Conservation (phyloP, 2,113 vertebrate genomes). For the Fregata magnificens region DNA sequence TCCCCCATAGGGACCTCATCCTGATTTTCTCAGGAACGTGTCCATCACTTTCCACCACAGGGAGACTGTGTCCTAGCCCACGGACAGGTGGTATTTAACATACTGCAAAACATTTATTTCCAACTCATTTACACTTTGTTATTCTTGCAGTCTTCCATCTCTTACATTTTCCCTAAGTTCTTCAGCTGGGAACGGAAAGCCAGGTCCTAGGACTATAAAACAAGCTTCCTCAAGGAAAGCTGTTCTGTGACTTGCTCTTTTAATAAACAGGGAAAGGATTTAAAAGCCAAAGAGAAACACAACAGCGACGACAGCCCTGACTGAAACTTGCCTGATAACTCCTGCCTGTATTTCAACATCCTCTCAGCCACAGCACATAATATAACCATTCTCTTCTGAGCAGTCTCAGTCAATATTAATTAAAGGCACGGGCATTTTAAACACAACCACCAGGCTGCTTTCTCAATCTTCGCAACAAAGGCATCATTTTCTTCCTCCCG, state of each 20-base stretch:
- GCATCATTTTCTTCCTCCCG: neutral
- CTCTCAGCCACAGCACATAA: neutral
- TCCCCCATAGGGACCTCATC: accelerated
- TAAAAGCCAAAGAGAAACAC: conserved; percentile 10
- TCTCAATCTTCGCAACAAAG: conserved; percentile 21
- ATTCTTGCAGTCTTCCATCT: neutral
- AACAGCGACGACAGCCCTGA: neutral
- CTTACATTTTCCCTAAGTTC: neutral
- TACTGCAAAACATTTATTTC: neutral
- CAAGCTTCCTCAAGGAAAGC: neutral
- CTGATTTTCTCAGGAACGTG: neutral
- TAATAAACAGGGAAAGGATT: neutral
- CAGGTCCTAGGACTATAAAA: neutral
- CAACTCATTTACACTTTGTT: neutral
- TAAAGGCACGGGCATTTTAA: neutral
- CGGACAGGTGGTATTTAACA: accelerated
- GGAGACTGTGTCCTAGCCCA: neutral
- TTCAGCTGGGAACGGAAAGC: neutral
- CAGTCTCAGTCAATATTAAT: conserved; percentile 19
- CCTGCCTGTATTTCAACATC: conserved; percentile 51
- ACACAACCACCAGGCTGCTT: neutral
- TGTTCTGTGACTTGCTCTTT: neutral
- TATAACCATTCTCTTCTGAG: neutral
- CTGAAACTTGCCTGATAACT: conserved; percentile 29
- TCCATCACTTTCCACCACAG: neutral